Base-by-base conservation (phyloP, 2,797 vertebrate species). In the Aulostomus chinensis region DNA sequence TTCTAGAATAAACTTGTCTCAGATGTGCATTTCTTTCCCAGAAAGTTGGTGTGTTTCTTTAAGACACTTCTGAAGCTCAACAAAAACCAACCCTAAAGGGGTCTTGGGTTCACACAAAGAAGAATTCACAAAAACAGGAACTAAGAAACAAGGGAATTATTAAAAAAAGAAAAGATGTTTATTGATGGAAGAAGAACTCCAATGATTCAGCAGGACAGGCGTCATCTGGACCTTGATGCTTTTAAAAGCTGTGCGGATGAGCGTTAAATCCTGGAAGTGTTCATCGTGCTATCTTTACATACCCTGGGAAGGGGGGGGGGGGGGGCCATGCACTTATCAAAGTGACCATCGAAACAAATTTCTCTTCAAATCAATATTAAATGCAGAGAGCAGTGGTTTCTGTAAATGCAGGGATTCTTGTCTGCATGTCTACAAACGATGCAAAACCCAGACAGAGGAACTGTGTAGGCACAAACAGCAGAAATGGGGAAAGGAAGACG, bases 181-280 rank as follows among this genome's bases (percentile, higher is more conserved):
- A 64, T 81, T 81, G 56, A 73, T 73, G 73, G 47, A 66, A 67
- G 57, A 68, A 55, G 37, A 67, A 59, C 37, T n/a, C 26, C 25
- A 60, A 42, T 15, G 11, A 81, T 30, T 46, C 24, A 58, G 59
- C 50, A 51, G 33, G 42, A 72, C 20, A 68, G 39, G n/a, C n/a
- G 58, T 73, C 50, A 69, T 61, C 28, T 66, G 37, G 52, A 58
- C 25, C 26, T 39, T 50, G 58, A 46, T 30, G 60, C 13, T 50
- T 81, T 69, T 52, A n/a, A 72, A 78, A 78, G 67, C 59, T 37
- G 36, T 42, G 2, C 40, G 40, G 55, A 33, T 20, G 39, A 54
- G 46, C 25, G n/a, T 45, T 65, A 50, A 71, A 72, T 60, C 47
- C 54, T 58, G 52, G 38, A 57, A 26, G 49, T 25, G 57, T 52